Percentiles rank a stretch among this genome's conserved stretches.
Evolutionary conservation across 2,888 invertebrate species (phyloP).

Genomic region (Drosophila lutescens): DNA sequence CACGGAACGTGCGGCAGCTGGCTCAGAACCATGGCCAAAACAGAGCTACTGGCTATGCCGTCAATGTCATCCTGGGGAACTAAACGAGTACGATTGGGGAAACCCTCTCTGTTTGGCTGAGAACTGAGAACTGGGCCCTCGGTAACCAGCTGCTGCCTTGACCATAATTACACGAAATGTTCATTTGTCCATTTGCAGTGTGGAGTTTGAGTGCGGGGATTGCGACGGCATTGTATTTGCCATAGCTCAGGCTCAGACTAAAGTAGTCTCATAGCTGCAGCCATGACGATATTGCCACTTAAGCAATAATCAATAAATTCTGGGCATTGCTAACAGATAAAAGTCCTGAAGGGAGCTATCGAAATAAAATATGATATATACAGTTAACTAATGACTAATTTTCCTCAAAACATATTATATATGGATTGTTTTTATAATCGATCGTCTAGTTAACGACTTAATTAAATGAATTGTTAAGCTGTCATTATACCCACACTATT

Average conservation of each 20-base stretch:
- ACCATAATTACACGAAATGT: conserved; percentile 47
- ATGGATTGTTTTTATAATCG: too few species aligned
- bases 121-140: conserved; percentile 61
- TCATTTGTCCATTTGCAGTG: conserved; percentile 34
- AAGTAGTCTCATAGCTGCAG: conserved; percentile 31
- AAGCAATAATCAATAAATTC: conserved; percentile 27
- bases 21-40: conserved; percentile 25
- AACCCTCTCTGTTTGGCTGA: conserved; percentile 8
- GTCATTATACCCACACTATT: background rate
- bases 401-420: too few species aligned
- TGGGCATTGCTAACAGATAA: background rate
- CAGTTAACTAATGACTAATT: background rate
- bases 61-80: conserved; percentile 39
- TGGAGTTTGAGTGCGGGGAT: conserved; percentile 5
- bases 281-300: conserved; percentile 30
- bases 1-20: conserved; percentile 1
- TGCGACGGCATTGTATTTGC: conserved; percentile 14
- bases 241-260: conserved; percentile 26
- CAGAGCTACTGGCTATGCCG: conserved; percentile 29
- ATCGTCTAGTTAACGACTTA: background rate
- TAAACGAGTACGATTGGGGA: conserved; percentile 16
- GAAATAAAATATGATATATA: background rate
- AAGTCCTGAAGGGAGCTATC: background rate
- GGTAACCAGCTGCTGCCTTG: conserved; percentile 45
- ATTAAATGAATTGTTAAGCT: background rate